Evolutionary conservation across 2,888 invertebrate genomes (phyloP).

Genomic region (Eupithecia inturbata): DNA sequence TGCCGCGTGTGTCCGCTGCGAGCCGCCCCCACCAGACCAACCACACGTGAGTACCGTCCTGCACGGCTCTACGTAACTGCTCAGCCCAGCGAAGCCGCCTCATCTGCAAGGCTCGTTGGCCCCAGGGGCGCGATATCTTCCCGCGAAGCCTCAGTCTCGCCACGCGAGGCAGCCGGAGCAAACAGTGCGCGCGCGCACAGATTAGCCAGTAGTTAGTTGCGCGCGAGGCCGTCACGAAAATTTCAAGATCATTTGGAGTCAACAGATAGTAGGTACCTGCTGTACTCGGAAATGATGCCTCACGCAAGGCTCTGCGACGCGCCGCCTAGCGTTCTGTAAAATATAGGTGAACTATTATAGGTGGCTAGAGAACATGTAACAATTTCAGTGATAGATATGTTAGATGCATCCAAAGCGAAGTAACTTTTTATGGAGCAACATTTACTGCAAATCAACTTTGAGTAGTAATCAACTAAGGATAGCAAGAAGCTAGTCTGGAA

Average conservation of each 20-base stretch:
- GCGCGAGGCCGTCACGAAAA: conserved; percentile 21
- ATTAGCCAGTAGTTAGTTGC: not conserved
- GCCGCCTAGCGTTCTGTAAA: not conserved
- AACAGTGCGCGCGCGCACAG: conserved; percentile 39
- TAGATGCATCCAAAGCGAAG: not conserved
- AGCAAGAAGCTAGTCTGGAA: not conserved
- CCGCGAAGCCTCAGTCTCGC: conserved; percentile 45
- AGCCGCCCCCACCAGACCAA: conserved; percentile 37
- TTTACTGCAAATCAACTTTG: not conserved
- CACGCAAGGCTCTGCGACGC: not conserved
- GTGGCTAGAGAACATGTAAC: not conserved
- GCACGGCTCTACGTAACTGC: not conserved
- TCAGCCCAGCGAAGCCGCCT: not conserved
- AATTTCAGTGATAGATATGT: not conserved
- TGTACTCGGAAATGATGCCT: conserved; percentile 10
- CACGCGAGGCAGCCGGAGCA: conserved; percentile 44
- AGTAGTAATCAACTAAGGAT: not conserved
- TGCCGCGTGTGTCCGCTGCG: conserved; percentile 14
- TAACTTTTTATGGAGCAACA: not conserved
- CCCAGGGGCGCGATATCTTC: conserved; percentile 19
- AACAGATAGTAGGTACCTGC: not conserved
- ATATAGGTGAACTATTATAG: not conserved
- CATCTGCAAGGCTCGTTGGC: not conserved
- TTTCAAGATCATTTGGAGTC: conserved; percentile 18
- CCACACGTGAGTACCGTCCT: conserved; percentile 7